These are phyloP conservation scores for Saiga tatarica DNA, from an alignment of 2,113 vertebrate species.

Conservation along the genomic window DNA sequence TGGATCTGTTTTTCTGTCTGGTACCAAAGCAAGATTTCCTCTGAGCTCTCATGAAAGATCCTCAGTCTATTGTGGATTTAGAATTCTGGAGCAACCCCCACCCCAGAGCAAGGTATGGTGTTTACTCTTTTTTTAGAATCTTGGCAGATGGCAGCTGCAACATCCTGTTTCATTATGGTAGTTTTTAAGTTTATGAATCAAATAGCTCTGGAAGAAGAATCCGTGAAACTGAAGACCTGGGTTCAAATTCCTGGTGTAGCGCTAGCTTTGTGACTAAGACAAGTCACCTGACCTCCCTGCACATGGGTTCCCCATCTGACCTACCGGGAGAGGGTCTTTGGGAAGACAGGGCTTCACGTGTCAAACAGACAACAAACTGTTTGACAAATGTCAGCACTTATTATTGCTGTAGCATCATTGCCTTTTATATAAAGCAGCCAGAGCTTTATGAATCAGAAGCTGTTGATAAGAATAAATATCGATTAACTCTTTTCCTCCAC, in stretches of 20 bases:
- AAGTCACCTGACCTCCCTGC: background rate
- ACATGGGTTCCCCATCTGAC: background rate
- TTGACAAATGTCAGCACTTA: background rate
- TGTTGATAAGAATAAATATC: background rate
- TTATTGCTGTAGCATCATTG: background rate
- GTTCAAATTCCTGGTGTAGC: background rate
- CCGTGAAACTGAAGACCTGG: background rate
- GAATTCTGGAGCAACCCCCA: constrained; percentile 11
- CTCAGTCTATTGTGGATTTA: constrained; percentile 36
- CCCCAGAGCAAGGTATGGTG: constrained; percentile 55
- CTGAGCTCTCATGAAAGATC: constrained; percentile 36
- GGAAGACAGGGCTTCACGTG: background rate
- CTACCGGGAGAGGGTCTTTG: background rate
- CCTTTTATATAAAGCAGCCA: background rate
- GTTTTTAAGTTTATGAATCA: background rate
- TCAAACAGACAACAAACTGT: background rate
- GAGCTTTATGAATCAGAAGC: background rate
- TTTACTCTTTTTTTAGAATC: constrained; percentile 3
- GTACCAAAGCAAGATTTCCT: constrained; percentile 65
- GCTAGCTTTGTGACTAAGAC: background rate
- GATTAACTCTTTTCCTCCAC: background rate
- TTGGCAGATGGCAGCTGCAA: background rate
- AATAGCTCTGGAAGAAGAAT: background rate
- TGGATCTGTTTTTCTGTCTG: constrained; percentile 59
- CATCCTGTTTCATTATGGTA: background rate